These are phyloP conservation scores for Centruroides sculpturatus DNA, from an alignment of 1,140 invertebrate species.

Conservation along the genomic window DNA sequence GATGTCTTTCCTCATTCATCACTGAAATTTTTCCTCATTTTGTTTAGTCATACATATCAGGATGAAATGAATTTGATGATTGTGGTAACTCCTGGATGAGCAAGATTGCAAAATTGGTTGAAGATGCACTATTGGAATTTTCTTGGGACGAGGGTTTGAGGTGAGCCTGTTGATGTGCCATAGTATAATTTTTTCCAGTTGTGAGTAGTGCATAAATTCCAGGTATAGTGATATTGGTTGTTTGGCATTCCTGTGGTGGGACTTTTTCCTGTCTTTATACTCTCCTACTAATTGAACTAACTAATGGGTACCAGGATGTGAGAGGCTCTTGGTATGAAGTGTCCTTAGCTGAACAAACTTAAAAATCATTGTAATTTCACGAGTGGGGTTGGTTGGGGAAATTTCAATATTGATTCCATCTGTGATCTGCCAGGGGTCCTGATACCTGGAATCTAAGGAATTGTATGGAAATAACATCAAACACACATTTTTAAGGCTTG, in stretches of 20 bases:
- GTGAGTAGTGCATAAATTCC: not conserved
- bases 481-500: slow-evolving; percentile 14
- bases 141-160: too few species aligned
- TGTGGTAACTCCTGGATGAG: too few species aligned
- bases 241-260: not conserved
- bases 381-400: slow-evolving; percentile 21
- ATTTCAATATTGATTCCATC: slow-evolving; percentile 5
- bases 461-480: not conserved
- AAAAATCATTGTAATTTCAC: slow-evolving; percentile 23
- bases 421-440: not conserved
- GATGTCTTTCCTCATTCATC: too few species aligned
- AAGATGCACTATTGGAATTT: too few species aligned
- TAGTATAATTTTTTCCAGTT: not conserved
- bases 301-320: not conserved
- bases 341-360: slow-evolving; percentile 28
- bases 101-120: too few species aligned
- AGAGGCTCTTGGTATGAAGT: slow-evolving; percentile 3
- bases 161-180: not conserved
- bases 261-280: too few species aligned
- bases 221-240: not conserved
- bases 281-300: not conserved
- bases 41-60: too few species aligned
- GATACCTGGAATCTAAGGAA: slow-evolving; percentile 9
- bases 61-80: too few species aligned
- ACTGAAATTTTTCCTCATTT: too few species aligned